Conservation (phyloP, 2,888 invertebrate species). For the Eristalis arbustorum region DNA sequence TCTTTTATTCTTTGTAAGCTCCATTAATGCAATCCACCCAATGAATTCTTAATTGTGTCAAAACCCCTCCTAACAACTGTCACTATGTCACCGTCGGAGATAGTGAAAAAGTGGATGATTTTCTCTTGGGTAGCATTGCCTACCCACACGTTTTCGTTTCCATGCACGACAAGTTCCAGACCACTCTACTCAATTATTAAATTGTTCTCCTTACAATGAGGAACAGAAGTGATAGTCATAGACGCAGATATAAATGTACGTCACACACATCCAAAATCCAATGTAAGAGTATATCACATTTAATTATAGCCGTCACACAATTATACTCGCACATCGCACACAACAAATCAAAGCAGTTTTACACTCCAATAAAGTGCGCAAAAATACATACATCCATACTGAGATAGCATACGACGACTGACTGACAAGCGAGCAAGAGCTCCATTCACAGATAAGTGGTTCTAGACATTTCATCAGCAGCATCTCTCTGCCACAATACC, state of each 20-base stretch:
- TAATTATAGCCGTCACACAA: neutral
- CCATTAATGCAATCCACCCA: neutral
- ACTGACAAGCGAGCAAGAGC: neutral
- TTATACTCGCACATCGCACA: neutral
- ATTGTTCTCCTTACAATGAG: neutral
- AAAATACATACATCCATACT: neutral
- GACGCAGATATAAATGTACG: too few species aligned
- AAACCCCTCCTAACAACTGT: neutral
- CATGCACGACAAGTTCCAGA: neutral
- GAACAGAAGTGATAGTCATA: neutral
- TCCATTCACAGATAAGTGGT: neutral
- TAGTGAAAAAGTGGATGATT: neutral
- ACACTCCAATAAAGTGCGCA: neutral
- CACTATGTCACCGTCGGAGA: neutral
- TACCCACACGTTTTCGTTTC: neutral
- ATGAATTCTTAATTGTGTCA: neutral
- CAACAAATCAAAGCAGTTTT: neutral
- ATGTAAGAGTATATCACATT: neutral
- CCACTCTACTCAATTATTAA: neutral
- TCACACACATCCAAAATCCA: neutral
- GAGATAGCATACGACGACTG: neutral
- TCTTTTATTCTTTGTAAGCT: rapidly evolving
- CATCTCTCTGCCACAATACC: neutral
- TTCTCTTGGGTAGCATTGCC: neutral
- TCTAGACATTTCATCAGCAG: neutral